Evolutionary conservation across 1,140 invertebrate genomes (phyloP).

Genomic region (Drosophila albomicans): DNA sequence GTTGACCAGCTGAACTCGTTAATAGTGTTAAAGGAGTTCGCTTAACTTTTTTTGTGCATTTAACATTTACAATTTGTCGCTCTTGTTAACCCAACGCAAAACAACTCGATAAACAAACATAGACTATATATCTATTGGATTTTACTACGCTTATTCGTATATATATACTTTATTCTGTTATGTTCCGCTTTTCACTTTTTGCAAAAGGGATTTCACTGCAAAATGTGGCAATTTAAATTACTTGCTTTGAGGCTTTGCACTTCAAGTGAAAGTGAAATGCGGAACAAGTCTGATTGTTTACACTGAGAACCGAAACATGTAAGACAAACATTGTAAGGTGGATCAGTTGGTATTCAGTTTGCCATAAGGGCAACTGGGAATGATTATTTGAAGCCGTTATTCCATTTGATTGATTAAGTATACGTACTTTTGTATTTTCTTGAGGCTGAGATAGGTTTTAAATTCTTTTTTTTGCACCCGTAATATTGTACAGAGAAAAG

Average conservation of each 20-base stretch:
- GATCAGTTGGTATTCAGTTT: conserved; percentile 5
- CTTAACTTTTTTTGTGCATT: conserved; percentile 30
- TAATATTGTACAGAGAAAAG: conserved; percentile 33
- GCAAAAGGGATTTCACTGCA: not conserved
- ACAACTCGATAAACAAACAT: conserved; percentile 4
- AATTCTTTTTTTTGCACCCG: conserved; percentile 55
- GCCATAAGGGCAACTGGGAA: conserved; percentile 1
- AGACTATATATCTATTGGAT: not conserved
- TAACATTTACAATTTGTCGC: conserved; percentile 45
- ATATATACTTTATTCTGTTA: not conserved
- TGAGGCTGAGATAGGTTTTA: conserved; percentile 43
- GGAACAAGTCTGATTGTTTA: conserved; percentile 9
- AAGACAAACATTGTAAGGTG: conserved; percentile 1
- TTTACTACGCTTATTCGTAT: conserved; percentile 10
- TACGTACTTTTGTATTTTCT: not conserved
- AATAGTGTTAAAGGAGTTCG: not conserved
- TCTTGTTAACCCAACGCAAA: conserved; percentile 1
- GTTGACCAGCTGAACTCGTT: conserved; percentile 3
- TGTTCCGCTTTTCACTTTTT: not conserved
- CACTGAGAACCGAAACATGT: conserved; percentile 7
- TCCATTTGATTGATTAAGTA: conserved; percentile 26
- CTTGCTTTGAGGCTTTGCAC: not conserved
- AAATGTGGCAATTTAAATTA: not conserved
- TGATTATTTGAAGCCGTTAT: conserved; percentile 35
- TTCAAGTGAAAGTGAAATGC: not conserved